phyloP scores from a whole-genome alignment of 2,113 vertebrate genomes.

The Zingel zingel region DNA sequence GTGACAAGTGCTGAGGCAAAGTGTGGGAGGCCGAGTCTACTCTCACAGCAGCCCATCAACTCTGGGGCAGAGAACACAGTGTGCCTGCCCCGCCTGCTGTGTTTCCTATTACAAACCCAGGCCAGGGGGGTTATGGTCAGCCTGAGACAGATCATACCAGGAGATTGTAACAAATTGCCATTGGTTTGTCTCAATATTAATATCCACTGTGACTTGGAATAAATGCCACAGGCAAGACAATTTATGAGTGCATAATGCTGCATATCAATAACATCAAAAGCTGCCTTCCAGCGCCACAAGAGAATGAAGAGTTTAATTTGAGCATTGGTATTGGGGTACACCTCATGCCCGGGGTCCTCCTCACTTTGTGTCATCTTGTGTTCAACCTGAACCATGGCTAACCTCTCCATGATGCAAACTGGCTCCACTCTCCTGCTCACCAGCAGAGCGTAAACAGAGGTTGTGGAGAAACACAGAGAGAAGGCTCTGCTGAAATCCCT shows the following conservation, averaged over 20 bases:
- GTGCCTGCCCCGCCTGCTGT: slow-evolving; percentile 61
- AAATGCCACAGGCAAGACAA: slow-evolving; percentile 40
- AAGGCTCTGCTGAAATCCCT: slow-evolving; percentile 63
- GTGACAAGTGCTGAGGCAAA: slow-evolving; percentile 56
- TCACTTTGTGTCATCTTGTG: slow-evolving; percentile 49
- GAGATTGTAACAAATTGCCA: slow-evolving; percentile 54
- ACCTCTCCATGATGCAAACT: slow-evolving; percentile 71
- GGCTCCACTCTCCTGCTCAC: slow-evolving; percentile 60
- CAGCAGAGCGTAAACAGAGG: slow-evolving; percentile 73
- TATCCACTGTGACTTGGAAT: slow-evolving; percentile 46
- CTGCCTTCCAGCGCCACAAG: slow-evolving; percentile 40
- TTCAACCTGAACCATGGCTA: slow-evolving; percentile 76
- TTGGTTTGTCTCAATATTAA: slow-evolving; percentile 58
- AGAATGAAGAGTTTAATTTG: slow-evolving; percentile 61
- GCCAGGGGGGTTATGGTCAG: slow-evolving; percentile 34
- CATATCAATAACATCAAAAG: slow-evolving; percentile 61
- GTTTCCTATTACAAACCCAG: slow-evolving; percentile 68
- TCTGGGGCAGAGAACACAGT: slow-evolving; percentile 65
- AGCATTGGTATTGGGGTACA: slow-evolving; percentile 43
- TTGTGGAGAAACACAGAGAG: slow-evolving; percentile 52
- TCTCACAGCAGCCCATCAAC: slow-evolving; percentile 62
- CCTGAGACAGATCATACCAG: slow-evolving; percentile 49
- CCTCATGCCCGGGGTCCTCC: slow-evolving; percentile 56
- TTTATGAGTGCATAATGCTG: slow-evolving; percentile 54
- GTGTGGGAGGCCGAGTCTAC: slow-evolving; percentile 51